Evolutionary conservation across 2,888 invertebrate species (phyloP).

Genomic region (Bombylius major): DNA sequence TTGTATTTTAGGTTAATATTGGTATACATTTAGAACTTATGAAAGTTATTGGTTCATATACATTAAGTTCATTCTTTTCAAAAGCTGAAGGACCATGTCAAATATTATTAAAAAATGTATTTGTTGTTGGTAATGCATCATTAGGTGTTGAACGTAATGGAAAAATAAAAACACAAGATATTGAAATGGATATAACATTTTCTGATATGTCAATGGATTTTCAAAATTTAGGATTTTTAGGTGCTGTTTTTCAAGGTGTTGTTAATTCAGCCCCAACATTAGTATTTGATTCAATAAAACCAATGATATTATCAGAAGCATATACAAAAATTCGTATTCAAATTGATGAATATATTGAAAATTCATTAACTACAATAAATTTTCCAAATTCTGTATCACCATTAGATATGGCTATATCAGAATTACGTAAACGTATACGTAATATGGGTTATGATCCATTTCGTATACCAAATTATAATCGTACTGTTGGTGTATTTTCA

Average conservation of each 20-base stretch:
- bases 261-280: slow-evolving; percentile 71
- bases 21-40: slow-evolving; percentile 57
- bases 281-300: slow-evolving; percentile 78
- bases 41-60: slow-evolving; percentile 62
- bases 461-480: slow-evolving; percentile 57
- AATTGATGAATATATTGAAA: slow-evolving; percentile 60
- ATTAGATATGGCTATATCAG: slow-evolving; percentile 68
- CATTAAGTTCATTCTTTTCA: slow-evolving; percentile 57
- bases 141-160: slow-evolving; percentile 64
- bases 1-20: slow-evolving; percentile 48
- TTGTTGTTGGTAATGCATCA: slow-evolving; percentile 52
- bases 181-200: slow-evolving; percentile 67
- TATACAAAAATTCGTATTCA: slow-evolving; percentile 60
- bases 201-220: slow-evolving; percentile 66
- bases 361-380: slow-evolving; percentile 52
- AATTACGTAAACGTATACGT: slow-evolving; percentile 55
- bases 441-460: slow-evolving; percentile 59
- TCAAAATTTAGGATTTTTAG: slow-evolving; percentile 64
- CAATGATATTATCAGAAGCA: slow-evolving; percentile 64
- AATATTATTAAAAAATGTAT: slow-evolving; percentile 58
- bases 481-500: slow-evolving; percentile 55
- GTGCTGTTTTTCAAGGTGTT: slow-evolving; percentile 54
- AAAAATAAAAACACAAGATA: slow-evolving; percentile 61
- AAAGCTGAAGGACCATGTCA: slow-evolving; percentile 63
- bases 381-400: slow-evolving; percentile 80